Evolutionary conservation across 2,113 vertebrate genomes (phyloP), one percentile per base, ranked within the genome.

Genomic region (Corythornis madagascariensis): DNA sequence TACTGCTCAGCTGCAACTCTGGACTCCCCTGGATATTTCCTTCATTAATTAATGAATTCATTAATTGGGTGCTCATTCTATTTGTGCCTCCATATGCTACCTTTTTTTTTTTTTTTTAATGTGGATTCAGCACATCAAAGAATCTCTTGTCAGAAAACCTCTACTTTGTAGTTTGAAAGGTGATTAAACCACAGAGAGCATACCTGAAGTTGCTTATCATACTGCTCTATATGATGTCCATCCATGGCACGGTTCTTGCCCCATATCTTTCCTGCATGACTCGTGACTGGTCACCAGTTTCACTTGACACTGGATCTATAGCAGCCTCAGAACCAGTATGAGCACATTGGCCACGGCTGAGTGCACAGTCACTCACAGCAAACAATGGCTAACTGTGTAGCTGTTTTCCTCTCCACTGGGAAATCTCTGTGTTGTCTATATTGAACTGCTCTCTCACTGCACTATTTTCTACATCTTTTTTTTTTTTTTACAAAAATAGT

Each of bases 381-480:
- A 88, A 93, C 73, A 93, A 52, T 48, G 61, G 38, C 65, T 75
- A 72, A 81, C 86, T 94, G 86, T 95, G 53, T 25, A 18, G 20
- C 53, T 93, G 72, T 90, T 92, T 94, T 79, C 28, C 50, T 84
- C 81, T 70, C 52, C 47, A 73, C 55, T 67, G 53, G 72, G 69
- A 79, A 88, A 86, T 22, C 22, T 83, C 59, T 48, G 25, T 74
- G 11, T 85, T 86, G 33, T 40, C 31, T 56, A 9, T 56, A 57
- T 38, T 55, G 59, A 57, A 8, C 57, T 63, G 33, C 42, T 0
- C 0, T 35, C 53, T 72, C 17, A 14, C 53, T 80, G 28, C 59
- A 77, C 38, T n/a, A 1, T 90, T 90, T 90, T 67, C 52, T 59
- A 31, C 13, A 53, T 18, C 66, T 69, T 33, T 9, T 76, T 63